A percentile compares a stretch with the other conserved stretches of the same genome.
Evolutionary conservation across 37 sponge, comb jelly and placozoan genomes (phyloP).

Genomic region (Ephydatia muelleri): DNA sequence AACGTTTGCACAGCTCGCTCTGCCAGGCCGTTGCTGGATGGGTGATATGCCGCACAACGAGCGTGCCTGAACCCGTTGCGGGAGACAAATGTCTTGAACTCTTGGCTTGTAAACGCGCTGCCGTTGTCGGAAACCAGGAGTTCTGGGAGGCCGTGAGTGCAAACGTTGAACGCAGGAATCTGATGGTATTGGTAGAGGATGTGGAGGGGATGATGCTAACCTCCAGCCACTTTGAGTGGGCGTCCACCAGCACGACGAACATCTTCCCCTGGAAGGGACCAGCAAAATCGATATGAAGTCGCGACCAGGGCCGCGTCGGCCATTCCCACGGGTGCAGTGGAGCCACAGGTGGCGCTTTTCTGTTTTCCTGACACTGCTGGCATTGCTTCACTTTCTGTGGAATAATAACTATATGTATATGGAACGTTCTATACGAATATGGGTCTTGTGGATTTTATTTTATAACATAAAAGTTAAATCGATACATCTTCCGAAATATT

Average conservation of each 20-base stretch:
- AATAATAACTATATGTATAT: too few species aligned
- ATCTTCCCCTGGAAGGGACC: conserved; percentile 12
- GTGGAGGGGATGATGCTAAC: neutral
- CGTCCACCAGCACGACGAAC: conserved; percentile 26
- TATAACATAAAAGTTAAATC: too few species aligned
- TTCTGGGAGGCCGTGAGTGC: conserved; percentile 32
- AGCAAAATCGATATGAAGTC: conserved; percentile 14
- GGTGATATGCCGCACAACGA: conserved; percentile 15
- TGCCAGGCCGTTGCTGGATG: neutral
- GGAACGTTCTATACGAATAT: too few species aligned
- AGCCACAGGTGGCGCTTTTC: neutral
- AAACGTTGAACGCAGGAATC: conserved; percentile 12
- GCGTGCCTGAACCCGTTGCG: conserved; percentile 25
- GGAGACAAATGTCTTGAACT: conserved; percentile 13
- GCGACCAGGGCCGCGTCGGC: conserved; percentile 9
- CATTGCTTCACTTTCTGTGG: conserved; percentile 6
- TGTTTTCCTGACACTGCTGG: neutral
- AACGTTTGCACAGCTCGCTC: conserved; percentile 45
- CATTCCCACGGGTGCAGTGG: conserved; percentile 24
- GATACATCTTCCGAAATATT: too few species aligned
- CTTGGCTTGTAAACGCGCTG: conserved; percentile 9
- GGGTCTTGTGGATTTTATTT: too few species aligned
- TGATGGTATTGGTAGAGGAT: neutral
- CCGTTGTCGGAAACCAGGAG: neutral
- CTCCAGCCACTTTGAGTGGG: conserved; percentile 29